Percentiles rank a stretch among this genome's conserved stretches.
Evolutionary conservation across 2,797 vertebrate species (phyloP).

Genomic region (Schizopygopsis pylzovi): DNA sequence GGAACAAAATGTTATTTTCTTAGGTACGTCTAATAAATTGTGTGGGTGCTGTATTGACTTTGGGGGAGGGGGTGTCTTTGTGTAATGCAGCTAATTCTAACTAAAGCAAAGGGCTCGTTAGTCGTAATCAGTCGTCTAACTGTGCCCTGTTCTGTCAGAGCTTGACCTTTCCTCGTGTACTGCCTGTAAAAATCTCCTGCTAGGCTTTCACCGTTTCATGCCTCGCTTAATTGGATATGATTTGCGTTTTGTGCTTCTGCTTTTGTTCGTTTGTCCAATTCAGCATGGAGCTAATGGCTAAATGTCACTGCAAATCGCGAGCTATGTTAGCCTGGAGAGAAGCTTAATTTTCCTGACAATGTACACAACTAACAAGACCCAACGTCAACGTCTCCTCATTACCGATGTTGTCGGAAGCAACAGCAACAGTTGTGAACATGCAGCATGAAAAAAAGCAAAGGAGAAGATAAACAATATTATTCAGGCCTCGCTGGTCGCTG

Average conservation of each 20-base stretch:
- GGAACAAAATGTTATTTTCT: slow-evolving; percentile 12
- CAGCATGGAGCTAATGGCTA: slow-evolving; percentile 81
- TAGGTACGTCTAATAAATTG: slow-evolving; percentile 36
- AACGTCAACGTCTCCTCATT: slow-evolving; percentile 75
- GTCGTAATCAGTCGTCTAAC: slow-evolving; percentile 75
- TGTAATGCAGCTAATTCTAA: slow-evolving; percentile 73
- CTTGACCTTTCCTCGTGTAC: slow-evolving; percentile 89
- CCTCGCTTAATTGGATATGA: slow-evolving; percentile 90
- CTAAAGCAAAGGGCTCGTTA: slow-evolving; percentile 86
- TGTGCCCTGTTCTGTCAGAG: slow-evolving; percentile 76
- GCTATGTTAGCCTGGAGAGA: slow-evolving; percentile 76
- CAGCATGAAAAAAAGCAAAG: slow-evolving; percentile 53
- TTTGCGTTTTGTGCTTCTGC: slow-evolving; percentile 72
- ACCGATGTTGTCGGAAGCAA: slow-evolving; percentile 72
- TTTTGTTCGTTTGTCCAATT: slow-evolving; percentile 77
- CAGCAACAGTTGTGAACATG: slow-evolving; percentile 69
- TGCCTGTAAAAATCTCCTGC: slow-evolving; percentile 79
- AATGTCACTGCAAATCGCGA: slow-evolving; percentile 89
- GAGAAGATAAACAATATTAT: slow-evolving; percentile 68
- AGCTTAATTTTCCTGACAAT: slow-evolving; percentile 74
- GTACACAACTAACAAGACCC: slow-evolving; percentile 66
- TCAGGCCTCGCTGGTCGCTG: slow-evolving; percentile 65
- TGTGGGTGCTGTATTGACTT: slow-evolving; percentile 56
- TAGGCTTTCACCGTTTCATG: slow-evolving; percentile 85
- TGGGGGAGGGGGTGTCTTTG: slow-evolving; percentile 43